Base-by-base conservation (phyloP, 1,140 invertebrate species). In the Copidosoma floridanum region DNA sequence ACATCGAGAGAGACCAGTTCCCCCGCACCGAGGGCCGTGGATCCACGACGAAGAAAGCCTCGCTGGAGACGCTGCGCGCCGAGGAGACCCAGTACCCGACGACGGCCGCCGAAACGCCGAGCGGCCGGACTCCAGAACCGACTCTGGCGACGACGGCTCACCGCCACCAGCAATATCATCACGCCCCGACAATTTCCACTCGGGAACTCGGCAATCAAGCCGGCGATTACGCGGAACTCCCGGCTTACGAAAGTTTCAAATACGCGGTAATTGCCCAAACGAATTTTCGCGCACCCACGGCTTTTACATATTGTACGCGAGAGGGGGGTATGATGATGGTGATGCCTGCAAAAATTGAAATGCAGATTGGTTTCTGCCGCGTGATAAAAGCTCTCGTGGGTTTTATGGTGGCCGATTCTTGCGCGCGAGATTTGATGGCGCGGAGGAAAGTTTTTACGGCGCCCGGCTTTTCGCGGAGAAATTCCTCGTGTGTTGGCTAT, bases 1-100 rank as follows among this genome's bases (percentile, higher is more conserved):
- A 78, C 50, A 78, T 78, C 14, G 75, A 79, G 21, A 71, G 65
- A 35, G 76, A 78, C n/a, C n/a, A n/a, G n/a, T n/a, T n/a, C n/a
- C n/a, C n/a, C n/a, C n/a, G 63, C 76, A 74, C 64, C 47, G n/a
- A 8, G n/a, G 16, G 7, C 41, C 27, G 20, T 26, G 11, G 16
- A 12, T 35, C 16, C 74, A 10, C 65, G 8, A 35, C 8, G 8
- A 50, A 55, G 32, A 56, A 43, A 4, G 24, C 59, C 3, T 1
- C 41, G 0, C 69, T 65, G 20, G 68, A 66, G 2, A 62, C 63
- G 18, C 35, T 52, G 6, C 63, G 57, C 7, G 11, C 64, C 7
- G 61, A 73, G 8, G 68, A 73, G 35, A 43, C 67, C 0, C 64
- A 69, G 18, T 77, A 73, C 44, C 40, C 29, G 0, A 71, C 73